Conservation (phyloP, 2,113 vertebrate species). For the Riparia riparia region DNA sequence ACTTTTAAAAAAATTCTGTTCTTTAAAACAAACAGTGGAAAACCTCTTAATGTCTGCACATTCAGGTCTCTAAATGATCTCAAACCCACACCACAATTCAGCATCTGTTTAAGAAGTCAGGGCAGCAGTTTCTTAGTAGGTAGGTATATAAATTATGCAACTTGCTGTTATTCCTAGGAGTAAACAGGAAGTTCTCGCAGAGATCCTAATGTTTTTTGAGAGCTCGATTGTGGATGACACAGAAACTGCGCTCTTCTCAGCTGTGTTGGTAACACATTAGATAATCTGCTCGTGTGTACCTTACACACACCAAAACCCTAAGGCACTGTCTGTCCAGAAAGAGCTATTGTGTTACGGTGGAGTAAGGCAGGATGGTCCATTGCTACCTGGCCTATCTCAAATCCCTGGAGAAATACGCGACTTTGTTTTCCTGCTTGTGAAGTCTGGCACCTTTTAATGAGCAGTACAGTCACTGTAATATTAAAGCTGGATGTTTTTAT, state of each 20-base stretch:
- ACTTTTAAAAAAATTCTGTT: background rate
- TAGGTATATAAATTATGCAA: conserved; percentile 11
- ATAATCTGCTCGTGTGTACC: background rate
- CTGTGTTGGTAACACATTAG: background rate
- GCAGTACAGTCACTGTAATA: conserved; percentile 42
- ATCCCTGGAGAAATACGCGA: background rate
- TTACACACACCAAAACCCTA: background rate
- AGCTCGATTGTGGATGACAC: background rate
- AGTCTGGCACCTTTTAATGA: conserved; percentile 61
- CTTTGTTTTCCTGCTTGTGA: conserved; percentile 17
- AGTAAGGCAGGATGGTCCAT: background rate
- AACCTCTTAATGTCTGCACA: background rate
- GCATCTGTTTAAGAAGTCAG: background rate
- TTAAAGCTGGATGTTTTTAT: conserved; percentile 55
- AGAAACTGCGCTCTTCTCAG: background rate
- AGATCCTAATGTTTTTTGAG: conserved; percentile 9
- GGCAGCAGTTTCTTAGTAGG: background rate
- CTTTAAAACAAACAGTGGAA: background rate
- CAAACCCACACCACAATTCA: background rate
- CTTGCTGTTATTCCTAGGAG: conserved; percentile 2
- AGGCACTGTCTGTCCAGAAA: background rate
- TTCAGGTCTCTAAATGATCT: background rate
- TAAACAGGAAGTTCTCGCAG: background rate
- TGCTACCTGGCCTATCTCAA: background rate
- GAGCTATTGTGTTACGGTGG: background rate